Evolutionary conservation across 2,888 invertebrate species (phyloP), one percentile per base, ranked within the genome.

Genomic region (Anthrax anthrax): DNA sequence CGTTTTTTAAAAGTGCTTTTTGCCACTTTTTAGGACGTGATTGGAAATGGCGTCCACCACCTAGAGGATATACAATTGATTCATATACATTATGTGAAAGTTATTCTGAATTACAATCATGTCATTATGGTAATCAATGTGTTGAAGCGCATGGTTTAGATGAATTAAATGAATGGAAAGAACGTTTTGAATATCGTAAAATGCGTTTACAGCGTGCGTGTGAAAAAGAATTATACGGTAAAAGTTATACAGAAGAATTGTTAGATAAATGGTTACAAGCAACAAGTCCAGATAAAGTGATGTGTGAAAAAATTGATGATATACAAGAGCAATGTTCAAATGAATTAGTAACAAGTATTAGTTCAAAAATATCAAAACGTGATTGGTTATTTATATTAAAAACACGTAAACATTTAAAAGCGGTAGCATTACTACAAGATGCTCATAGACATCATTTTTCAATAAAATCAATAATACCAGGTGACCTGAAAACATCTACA

Each of bases 121-220:
- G 84, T 59, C 72, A 78, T 42, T 78, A 79, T 57, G 83, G 82
- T 17, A 73, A 75, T 42, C 80, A 80, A 57, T 85, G 85, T 61
- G 78, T 80, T 12, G 79, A 80, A 60, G 85, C 85, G 2, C 85
- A 85, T 59, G 80, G 81, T 2, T 63, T 71, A 18, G 79, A 77
- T 42, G 85, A 85, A 61, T 64, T 84, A 10, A 71, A 73, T 19
- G 84, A 84, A 62, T 84, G 85, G 84, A 76, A 77, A 55, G 77
- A 80, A 54, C 66, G 83, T 47, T 82, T 81, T 60, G 77, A 79
- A 54, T 79, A 80, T 58, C 69, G 80, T 18, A 70, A 73, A 53
- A 78, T 76, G 75, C 74, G 74, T 53, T 60, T 77, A 47, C 73
- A 77, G 58, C 69, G 74, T 53, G 80, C 80, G 8, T 76, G 75